Conservation (phyloP, 2,797 vertebrate species). For the Platalea minor region DNA sequence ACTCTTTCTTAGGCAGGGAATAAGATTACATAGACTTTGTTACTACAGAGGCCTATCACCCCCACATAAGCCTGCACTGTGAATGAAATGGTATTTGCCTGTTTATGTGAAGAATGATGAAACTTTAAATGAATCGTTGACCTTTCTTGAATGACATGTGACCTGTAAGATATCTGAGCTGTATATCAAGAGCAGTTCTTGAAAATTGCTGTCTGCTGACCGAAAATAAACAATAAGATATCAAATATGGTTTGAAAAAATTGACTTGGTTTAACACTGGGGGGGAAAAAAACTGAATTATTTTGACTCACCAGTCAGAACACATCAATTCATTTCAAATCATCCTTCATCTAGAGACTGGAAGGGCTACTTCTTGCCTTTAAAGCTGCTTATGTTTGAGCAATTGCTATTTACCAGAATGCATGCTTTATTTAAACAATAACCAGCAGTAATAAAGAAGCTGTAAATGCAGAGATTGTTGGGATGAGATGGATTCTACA, state of each 20-base stretch:
- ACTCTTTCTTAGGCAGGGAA: constrained; percentile 61
- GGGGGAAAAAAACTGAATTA: constrained; percentile 70
- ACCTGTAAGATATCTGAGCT: constrained; percentile 83
- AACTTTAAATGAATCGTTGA: constrained; percentile 88
- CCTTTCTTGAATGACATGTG: constrained; percentile 86
- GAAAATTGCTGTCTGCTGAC: constrained; percentile 84
- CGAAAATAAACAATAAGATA: constrained; percentile 86
- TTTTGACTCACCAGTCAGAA: constrained; percentile 83
- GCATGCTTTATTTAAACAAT: constrained; percentile 65
- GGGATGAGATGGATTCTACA: neutral
- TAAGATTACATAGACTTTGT: constrained; percentile 45
- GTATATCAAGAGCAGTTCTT: constrained; percentile 78
- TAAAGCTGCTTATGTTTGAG: constrained; percentile 54
- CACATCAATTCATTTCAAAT: constrained; percentile 77
- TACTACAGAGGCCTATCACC: constrained; percentile 46
- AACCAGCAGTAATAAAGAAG: constrained; percentile 43
- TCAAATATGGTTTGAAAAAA: constrained; percentile 79
- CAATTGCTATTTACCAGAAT: constrained; percentile 52
- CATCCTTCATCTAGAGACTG: constrained; percentile 68
- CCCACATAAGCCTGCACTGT: constrained; percentile 41
- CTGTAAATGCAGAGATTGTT: neutral
- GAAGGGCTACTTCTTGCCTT: constrained; percentile 60
- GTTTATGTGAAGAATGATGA: constrained; percentile 83
- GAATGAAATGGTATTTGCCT: constrained; percentile 77
- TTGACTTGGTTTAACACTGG: constrained; percentile 76